Percentiles rank a stretch among this genome's conserved stretches.
phyloP scores from a whole-genome alignment of 1,140 invertebrate genomes.

The Caenorhabditis inopinata region DNA sequence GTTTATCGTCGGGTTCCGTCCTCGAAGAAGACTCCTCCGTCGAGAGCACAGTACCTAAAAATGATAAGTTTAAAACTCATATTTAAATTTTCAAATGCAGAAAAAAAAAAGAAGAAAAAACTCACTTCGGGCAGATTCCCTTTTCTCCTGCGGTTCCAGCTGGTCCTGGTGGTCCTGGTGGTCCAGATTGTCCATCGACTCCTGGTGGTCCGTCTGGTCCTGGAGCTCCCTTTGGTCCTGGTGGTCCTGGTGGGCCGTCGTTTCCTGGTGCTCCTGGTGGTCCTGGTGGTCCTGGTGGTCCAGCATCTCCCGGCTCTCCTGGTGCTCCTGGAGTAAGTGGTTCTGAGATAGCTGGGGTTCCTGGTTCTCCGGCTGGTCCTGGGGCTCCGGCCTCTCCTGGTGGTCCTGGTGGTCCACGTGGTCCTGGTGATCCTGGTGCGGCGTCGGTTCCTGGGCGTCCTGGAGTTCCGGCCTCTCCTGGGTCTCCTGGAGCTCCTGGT shows the following conservation, averaged over 20 bases:
- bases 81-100: not conserved
- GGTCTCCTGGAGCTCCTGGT: constrained; percentile 50
- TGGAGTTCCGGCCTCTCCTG: constrained; percentile 49
- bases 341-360: constrained; percentile 55
- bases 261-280: constrained; percentile 50
- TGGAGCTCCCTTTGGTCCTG: constrained; percentile 56
- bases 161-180: constrained; percentile 56
- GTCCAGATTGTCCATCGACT: constrained; percentile 59
- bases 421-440: constrained; percentile 36
- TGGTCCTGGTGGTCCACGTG: constrained; percentile 50
- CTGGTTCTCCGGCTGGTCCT: constrained; percentile 45
- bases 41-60: constrained; percentile 36
- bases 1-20: constrained; percentile 42
- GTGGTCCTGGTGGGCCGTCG: constrained; percentile 41
- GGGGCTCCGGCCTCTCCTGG: constrained; percentile 49
- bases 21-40: constrained; percentile 41
- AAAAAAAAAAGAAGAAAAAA: not conserved
- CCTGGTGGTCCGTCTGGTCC: constrained; percentile 60
- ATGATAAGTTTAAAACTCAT: not conserved
- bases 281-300: constrained; percentile 37
- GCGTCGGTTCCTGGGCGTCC: constrained; percentile 42
- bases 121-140: constrained; percentile 39
- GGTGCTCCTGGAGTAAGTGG: constrained; percentile 64
- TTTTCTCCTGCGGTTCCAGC: constrained; percentile 49
- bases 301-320: constrained; percentile 60